Percentiles rank a stretch among this genome's conserved stretches.
Evolutionary conservation across 2,888 invertebrate genomes (phyloP).

Genomic region (Sarcophaga subvicina): DNA sequence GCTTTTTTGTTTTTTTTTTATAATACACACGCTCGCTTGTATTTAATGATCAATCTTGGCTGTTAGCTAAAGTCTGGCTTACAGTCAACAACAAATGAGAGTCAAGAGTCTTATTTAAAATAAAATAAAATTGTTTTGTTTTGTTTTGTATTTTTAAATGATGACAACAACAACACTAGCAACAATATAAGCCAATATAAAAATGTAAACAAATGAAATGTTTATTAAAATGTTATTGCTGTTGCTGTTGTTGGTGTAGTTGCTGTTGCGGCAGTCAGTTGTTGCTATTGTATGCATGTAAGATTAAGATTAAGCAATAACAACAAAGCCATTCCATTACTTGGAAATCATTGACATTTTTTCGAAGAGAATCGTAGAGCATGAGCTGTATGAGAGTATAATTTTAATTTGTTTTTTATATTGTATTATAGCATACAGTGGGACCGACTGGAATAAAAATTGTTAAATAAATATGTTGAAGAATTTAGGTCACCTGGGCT

Average conservation of each 20-base stretch:
- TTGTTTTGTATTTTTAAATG: not conserved
- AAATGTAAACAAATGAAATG: slow-evolving; percentile 58
- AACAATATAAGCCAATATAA: not conserved
- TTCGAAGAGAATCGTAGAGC: not conserved
- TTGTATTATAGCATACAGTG: slow-evolving; percentile 1
- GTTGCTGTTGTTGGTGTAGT: not conserved
- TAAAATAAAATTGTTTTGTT: not conserved
- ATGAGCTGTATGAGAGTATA: not conserved
- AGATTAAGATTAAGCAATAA: slow-evolving; percentile 48
- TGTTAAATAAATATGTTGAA: too few species aligned
- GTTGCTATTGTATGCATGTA: slow-evolving; percentile 44
- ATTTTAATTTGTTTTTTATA: not conserved
- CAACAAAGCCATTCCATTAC: slow-evolving; percentile 10
- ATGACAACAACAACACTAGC: slow-evolving; percentile 24
- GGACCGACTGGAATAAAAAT: not conserved
- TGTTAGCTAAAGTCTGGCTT: slow-evolving; percentile 29
- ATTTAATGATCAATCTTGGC: slow-evolving; percentile 33
- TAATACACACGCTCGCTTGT: not conserved
- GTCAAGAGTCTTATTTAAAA: not conserved
- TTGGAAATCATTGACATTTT: slow-evolving; percentile 50
- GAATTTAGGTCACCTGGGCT: too few species aligned
- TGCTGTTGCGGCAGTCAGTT: not conserved
- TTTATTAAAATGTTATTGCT: not conserved
- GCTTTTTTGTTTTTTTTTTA: not conserved
- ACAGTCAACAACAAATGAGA: not conserved